phyloP scores from a whole-genome alignment of 37 sponge, comb jelly and placozoan species.

The Beroe ovata region DNA sequence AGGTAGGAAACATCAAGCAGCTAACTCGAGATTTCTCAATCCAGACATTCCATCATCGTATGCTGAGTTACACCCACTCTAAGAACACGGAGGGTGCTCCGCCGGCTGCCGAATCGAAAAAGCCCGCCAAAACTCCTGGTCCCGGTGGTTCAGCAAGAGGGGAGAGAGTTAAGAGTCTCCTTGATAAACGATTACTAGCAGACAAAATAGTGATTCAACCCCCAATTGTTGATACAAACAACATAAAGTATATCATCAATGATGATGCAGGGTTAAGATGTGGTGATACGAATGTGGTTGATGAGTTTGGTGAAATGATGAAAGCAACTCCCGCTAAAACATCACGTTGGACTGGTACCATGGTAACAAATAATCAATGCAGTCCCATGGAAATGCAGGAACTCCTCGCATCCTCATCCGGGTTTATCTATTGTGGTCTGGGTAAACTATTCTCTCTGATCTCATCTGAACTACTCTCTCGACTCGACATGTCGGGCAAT shows the following conservation, averaged over 20 bases:
- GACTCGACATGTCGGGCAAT: neutral
- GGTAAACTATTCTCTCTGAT: conserved; percentile 1
- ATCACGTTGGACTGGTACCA: conserved; percentile 35
- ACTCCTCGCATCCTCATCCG: neutral
- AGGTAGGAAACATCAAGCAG: conserved; percentile 10
- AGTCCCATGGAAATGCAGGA: conserved; percentile 23
- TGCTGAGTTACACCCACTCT: conserved; percentile 13
- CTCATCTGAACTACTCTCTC: conserved; percentile 2
- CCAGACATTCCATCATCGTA: conserved; percentile 43
- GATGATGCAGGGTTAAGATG: neutral
- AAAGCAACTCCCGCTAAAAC: conserved; percentile 25
- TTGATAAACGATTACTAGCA: conserved; percentile 11
- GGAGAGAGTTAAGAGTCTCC: neutral
- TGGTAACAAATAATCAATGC: conserved; percentile 26
- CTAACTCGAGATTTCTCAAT: conserved; percentile 36
- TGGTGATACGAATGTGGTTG: neutral
- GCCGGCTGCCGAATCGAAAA: neutral
- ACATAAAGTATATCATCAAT: conserved; percentile 30
- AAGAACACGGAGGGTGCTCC: neutral
- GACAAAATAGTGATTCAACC: conserved; percentile 14
- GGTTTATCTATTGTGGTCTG: conserved; percentile 49
- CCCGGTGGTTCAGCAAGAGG: conserved; percentile 27
- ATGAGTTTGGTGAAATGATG: conserved; percentile 38
- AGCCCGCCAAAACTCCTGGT: conserved; percentile 32
- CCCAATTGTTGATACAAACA: conserved; percentile 8